Base-by-base conservation (phyloP, 2,797 vertebrate species). In the Gallinago solitaria region DNA sequence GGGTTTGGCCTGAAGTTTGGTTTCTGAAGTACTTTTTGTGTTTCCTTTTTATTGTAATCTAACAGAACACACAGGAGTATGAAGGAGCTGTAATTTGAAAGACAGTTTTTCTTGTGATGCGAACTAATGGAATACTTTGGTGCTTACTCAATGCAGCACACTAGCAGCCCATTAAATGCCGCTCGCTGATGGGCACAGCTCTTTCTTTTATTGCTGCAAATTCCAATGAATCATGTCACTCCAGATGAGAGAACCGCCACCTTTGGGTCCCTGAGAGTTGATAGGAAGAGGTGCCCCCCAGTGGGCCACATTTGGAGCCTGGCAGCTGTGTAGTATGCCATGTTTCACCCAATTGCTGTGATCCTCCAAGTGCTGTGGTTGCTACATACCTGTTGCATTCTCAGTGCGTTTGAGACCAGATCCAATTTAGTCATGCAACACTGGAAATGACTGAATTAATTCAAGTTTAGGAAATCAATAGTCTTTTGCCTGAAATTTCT, bases 281-380 rank as follows among this genome's bases (percentile, higher is more conserved):
- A 16, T 2, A 51, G 54, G 19, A 57, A 20, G 78, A 24, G 33
- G 33, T 2, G 0, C 27, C 33, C 10, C 12, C 0, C 1, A 5
- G 48, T 5, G 20, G 32, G 21, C 10, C 4, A 0, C 0, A 57
- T 51, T 12, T 25, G 54, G 28, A 50, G 65, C 51, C 51, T 27
- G 47, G 57, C 80, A 61, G n/a, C 71, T 30, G 11, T 2, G 35
- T 6, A 2, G 21, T 0, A 3, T 1, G 2, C 3, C 2, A 0
- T 1, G 18, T 37, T 17, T 13, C 60, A 37, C 35, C 43, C 64
- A 24, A 1, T 2, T 19, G 12, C 48, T n/a, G 16, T 5, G 16
- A 11, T 5, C 24, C 74, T 70, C 2, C 0, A 9, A 32, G 19
- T 4, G 27, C 6, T 16, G 53, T 6, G 18, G 23, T 21, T 39